phyloP scores from a whole-genome alignment of 2,797 vertebrate species.

The Eutrigla gurnardus region DNA sequence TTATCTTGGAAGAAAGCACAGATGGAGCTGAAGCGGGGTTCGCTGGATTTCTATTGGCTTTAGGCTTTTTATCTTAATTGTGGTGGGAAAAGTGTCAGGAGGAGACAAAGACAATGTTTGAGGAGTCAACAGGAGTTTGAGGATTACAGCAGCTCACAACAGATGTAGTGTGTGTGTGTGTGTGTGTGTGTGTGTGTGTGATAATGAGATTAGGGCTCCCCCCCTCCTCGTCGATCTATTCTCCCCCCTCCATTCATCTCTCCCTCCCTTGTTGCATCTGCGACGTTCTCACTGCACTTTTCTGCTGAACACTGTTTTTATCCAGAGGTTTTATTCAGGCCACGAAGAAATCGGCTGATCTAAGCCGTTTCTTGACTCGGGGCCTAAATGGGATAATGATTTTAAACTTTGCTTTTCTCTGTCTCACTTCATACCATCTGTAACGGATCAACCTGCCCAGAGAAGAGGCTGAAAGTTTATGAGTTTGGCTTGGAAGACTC shows the following conservation, averaged over 20 bases:
- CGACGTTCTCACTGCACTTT: neutral
- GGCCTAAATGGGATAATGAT: neutral
- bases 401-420: neutral
- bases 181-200: constrained; percentile 23
- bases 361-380: neutral
- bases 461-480: neutral
- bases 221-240: neutral
- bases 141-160: constrained; percentile 56
- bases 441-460: neutral
- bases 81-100: constrained; percentile 51
- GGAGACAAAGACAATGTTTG: constrained; percentile 57
- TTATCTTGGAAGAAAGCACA: too few relatives aligned
- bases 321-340: rapidly evolving
- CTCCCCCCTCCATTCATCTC: constrained; percentile 10
- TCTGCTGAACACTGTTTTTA: neutral
- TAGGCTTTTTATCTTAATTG: constrained; percentile 49
- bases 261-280: neutral
- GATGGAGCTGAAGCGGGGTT: neutral
- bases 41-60: constrained; percentile 4
- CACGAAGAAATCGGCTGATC: neutral
- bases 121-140: constrained; percentile 48
- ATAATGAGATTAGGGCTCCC: constrained; percentile 63
- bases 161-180: constrained; percentile 28
- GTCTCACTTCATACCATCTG: neutral
- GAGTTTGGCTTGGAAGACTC: neutral